Evolutionary conservation across 1,140 invertebrate species (phyloP).

Genomic region (fruit fly (Drosophila melanogaster)): Release_6_plus_ISO1_MT NC_004354.4:7917001-7917500

Average conservation of each 20-base stretch:
- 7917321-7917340: constrained; percentile 16
- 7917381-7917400: constrained; percentile 4
- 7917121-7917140: constrained; percentile 34
- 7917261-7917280: constrained; percentile 44
- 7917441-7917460: not conserved
- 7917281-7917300: constrained; percentile 18
- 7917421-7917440: constrained; percentile 43
- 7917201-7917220: constrained; percentile 3
- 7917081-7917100: constrained; percentile 61
- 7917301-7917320: constrained; percentile 44
- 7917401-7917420: constrained; percentile 14
- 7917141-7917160: constrained; percentile 2
- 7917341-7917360: not conserved
- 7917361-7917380: constrained; percentile 9
- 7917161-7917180: constrained; percentile 13
- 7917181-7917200: constrained; percentile 12
- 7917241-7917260: constrained; percentile 43
- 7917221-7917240: constrained; percentile 11
- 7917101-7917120: constrained; percentile 51
- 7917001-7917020: constrained; percentile 65
- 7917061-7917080: constrained; percentile 54
- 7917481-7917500: constrained; percentile 20
- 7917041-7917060: constrained; percentile 64
- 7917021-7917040: constrained; percentile 65
- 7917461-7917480: constrained; percentile 1